Evolutionary conservation across 2,888 invertebrate species (phyloP).

Genomic region (Mesorhabditis spiculigera): DNA sequence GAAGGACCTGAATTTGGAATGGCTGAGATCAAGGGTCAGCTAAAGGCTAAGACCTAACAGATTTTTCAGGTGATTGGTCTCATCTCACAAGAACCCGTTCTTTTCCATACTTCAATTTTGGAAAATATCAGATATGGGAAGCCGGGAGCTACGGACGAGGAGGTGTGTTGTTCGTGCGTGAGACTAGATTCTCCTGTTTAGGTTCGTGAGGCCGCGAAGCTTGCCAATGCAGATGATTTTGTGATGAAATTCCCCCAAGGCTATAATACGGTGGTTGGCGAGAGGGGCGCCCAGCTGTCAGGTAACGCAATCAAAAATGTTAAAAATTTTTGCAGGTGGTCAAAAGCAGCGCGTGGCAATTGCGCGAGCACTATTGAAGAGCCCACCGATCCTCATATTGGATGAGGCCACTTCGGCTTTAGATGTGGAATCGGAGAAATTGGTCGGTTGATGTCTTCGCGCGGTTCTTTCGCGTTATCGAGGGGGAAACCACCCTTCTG

Average conservation of each 20-base stretch:
- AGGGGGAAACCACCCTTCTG: too few relatives aligned
- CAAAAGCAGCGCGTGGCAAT: slow-evolving; percentile 81
- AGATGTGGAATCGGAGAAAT: slow-evolving; percentile 48
- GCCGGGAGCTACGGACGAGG: slow-evolving; percentile 64
- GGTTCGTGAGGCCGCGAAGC: slow-evolving; percentile 73
- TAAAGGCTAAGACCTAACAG: not conserved
- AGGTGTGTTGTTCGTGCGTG: slow-evolving; percentile 58
- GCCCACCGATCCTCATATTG: slow-evolving; percentile 68
- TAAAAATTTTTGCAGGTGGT: slow-evolving; percentile 63
- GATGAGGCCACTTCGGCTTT: slow-evolving; percentile 95
- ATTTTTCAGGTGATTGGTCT: slow-evolving; percentile 32
- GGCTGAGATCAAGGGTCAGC: slow-evolving; percentile 74
- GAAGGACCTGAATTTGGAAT: slow-evolving; percentile 72
- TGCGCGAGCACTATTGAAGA: slow-evolving; percentile 79
- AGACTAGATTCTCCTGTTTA: slow-evolving; percentile 11
- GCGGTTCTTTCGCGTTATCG: not conserved
- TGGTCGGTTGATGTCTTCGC: slow-evolving; percentile 24
- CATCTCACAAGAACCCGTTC: slow-evolving; percentile 73
- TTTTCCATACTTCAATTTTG: slow-evolving; percentile 83
- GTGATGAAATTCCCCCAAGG: slow-evolving; percentile 76
- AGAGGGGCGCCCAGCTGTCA: slow-evolving; percentile 64
- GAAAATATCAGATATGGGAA: slow-evolving; percentile 90
- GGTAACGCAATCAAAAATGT: slow-evolving; percentile 12
- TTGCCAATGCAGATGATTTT: slow-evolving; percentile 90
- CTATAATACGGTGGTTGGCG: slow-evolving; percentile 72